These are phyloP conservation scores for Drosophila mayri DNA, from an alignment of 1,140 invertebrate genomes.

Conservation along the genomic window DNA sequence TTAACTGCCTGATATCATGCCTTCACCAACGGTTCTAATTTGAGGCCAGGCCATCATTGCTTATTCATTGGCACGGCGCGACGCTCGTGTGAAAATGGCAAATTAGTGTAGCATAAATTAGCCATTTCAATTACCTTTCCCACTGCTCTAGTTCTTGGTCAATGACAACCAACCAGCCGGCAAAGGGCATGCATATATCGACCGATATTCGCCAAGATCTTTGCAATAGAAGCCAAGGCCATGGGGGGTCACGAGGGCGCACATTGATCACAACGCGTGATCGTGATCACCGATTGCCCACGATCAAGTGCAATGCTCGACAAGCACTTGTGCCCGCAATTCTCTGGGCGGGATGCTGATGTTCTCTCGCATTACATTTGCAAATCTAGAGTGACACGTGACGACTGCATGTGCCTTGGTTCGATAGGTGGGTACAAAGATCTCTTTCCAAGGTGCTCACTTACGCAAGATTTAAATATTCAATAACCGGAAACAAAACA, in stretches of 20 bases:
- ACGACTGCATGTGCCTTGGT: not conserved
- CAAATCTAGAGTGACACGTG: conserved; percentile 17
- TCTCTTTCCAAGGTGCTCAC: not conserved
- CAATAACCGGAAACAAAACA: not conserved
- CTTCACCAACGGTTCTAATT: not conserved
- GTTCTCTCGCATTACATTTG: conserved; percentile 7
- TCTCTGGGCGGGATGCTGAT: not conserved
- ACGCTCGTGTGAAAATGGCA: not conserved
- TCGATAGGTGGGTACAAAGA: conserved; percentile 4
- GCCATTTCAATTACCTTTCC: conserved; percentile 6
- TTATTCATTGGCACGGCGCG: conserved; percentile 1
- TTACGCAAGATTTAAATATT: not conserved
- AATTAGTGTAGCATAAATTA: conserved; percentile 14
- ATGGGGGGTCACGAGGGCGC: not conserved
- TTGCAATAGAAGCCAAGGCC: conserved; percentile 10
- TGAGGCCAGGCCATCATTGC: not conserved
- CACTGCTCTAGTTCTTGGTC: not conserved
- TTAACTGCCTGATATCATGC: conserved; percentile 12
- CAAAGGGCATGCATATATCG: conserved; percentile 10
- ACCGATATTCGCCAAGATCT: conserved; percentile 6
- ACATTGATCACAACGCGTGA: conserved; percentile 16
- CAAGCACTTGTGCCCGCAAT: not conserved
- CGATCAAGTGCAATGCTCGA: conserved; percentile 14
- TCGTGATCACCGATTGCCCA: conserved; percentile 12
- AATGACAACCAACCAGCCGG: not conserved